These are phyloP conservation scores for Discoglossus pictus DNA, from an alignment of 2,797 vertebrate genomes.

Conservation along the genomic window DNA sequence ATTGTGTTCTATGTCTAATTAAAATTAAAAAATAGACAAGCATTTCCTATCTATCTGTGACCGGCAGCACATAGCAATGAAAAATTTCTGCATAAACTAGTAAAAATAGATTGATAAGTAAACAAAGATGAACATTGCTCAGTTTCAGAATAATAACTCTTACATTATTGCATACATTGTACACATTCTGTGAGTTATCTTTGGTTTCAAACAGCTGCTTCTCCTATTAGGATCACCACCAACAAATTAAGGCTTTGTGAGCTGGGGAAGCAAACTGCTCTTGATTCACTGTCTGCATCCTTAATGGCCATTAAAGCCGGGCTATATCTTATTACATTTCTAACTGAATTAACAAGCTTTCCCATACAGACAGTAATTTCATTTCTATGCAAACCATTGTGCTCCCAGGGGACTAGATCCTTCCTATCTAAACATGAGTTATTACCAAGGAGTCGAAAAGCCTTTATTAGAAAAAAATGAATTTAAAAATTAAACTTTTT, in stretches of 20 bases:
- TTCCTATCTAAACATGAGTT: slow-evolving; percentile 20
- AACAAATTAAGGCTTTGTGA: slow-evolving; percentile 47
- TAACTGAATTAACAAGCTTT: slow-evolving; percentile 54
- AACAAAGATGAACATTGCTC: slow-evolving; percentile 40
- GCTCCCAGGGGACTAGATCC: slow-evolving; percentile 32
- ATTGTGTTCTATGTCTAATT: too few species aligned
- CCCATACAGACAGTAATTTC: slow-evolving; percentile 52
- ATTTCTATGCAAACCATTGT: slow-evolving; percentile 48
- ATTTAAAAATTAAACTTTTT: too few species aligned
- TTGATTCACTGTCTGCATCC: slow-evolving; percentile 49
- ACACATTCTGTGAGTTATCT: slow-evolving; percentile 41
- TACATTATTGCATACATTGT: slow-evolving; percentile 33
- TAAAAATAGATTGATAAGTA: slow-evolving; percentile 43
- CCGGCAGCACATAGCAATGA: not conserved
- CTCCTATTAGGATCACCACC: slow-evolving; percentile 43
- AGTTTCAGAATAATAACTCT: slow-evolving; percentile 27
- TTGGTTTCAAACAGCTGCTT: slow-evolving; percentile 47
- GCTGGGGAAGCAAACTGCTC: slow-evolving; percentile 23
- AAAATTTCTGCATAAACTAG: not conserved
- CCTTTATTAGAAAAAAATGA: slow-evolving; percentile 6
- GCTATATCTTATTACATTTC: slow-evolving; percentile 53
- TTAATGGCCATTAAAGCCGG: slow-evolving; percentile 50
- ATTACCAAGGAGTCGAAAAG: slow-evolving; percentile 11
- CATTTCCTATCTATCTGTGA: too few species aligned
- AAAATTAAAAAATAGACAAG: too few species aligned